Evolutionary conservation across 2,888 invertebrate genomes (phyloP), one percentile per base, ranked within the genome.

Genomic region (Limnephilus lunatus): DNA sequence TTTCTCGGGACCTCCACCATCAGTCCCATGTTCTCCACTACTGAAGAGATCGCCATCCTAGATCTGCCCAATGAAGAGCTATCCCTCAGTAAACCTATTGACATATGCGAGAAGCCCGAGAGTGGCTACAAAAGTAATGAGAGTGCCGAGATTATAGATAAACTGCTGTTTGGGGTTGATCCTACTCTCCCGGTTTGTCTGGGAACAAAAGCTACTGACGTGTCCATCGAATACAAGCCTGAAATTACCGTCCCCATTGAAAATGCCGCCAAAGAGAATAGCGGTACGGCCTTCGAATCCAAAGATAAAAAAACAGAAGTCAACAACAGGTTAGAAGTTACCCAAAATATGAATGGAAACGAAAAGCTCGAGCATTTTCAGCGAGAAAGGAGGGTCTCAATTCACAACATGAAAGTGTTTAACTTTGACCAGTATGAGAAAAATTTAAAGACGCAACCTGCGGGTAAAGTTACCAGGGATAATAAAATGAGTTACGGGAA

Each of bases 341-440:
- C 81, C n/a, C 88, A 80, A n/a, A 89, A 68, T 85, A 85, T 39
- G 48, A 88, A 91, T 53, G 87, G 32, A n/a, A 91, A 85, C 25
- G 39, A 53, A 25, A 88, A 88, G 31, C 31, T 80, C 14, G 91
- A 89, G 25, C 53, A 48, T 35, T 81, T 89, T 81, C 86, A 83
- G 85, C 31, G 44, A 11, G 93, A 92, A 25, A 53, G 91, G 30
- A 90, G 93, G 39, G 85, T 89, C 35, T 82, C 90, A 25, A 91
- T 90, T 25, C 92, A 92, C 80, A 93, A 92, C 85, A 89, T 96
- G 32, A 96, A 96, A 95, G 95, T 96, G 94, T 96, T 96, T 94
- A 96, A 96, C 94, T 96, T 96, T 91, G 96, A 96, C 94, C 95
- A 95, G n/a, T 96, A 96, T 92, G 96, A 96, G 94, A 96, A 96